Conservation (phyloP, 2,888 invertebrate species). For the Proisotoma minuta region DNA sequence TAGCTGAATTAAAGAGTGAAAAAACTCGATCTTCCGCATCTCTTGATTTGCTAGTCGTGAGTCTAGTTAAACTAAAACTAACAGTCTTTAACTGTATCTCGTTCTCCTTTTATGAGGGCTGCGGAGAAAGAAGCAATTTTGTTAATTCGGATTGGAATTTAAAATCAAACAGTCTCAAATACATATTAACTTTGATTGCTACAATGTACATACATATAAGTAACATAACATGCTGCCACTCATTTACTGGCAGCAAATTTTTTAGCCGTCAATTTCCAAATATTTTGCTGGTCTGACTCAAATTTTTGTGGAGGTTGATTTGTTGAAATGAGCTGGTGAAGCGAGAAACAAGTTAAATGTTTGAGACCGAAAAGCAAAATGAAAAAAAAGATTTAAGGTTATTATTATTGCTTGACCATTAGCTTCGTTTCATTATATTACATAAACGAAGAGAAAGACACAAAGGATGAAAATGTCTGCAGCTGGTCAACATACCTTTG, state of each 20-base stretch:
- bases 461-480: slow-evolving; percentile 1
- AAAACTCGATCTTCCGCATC: slow-evolving; percentile 14
- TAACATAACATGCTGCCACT: background rate
- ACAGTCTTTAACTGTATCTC: slow-evolving; percentile 10
- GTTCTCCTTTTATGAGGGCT: background rate
- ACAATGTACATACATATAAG: background rate
- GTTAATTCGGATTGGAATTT: slow-evolving; percentile 2
- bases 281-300: too few species aligned
- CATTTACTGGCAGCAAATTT: too few species aligned
- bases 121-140: too few species aligned
- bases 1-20: slow-evolving; percentile 10
- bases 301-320: too few species aligned
- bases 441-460: background rate
- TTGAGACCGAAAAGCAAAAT: background rate
- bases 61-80: slow-evolving; percentile 4
- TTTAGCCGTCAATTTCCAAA: too few species aligned
- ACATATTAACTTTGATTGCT: background rate
- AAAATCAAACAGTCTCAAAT: background rate
- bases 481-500: slow-evolving; percentile 14
- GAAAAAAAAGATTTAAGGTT: slow-evolving; percentile 2
- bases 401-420: slow-evolving; percentile 4
- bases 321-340: too few species aligned
- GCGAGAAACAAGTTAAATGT: background rate
- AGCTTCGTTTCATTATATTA: too few species aligned
- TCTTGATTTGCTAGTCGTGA: slow-evolving; percentile 16